These are phyloP conservation scores for Cheirogaleus medius DNA, from an alignment of 2,113 vertebrate species.

Conservation along the genomic window DNA sequence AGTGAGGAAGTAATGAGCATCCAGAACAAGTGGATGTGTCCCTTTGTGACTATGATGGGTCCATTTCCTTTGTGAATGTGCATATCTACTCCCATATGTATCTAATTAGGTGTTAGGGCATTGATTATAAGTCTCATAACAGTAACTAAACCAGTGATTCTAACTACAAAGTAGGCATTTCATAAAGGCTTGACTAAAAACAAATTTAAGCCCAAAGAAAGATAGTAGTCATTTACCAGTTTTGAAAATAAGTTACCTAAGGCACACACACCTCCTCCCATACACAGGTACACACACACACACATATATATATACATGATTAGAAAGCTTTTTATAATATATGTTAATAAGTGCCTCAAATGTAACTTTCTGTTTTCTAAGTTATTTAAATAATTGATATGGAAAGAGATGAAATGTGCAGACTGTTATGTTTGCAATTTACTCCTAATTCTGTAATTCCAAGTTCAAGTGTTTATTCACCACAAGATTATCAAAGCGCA, in stretches of 20 bases:
- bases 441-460: constrained; percentile 22
- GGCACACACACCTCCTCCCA: too few species aligned
- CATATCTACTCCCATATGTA: not conserved
- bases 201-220: not conserved
- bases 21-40: not conserved
- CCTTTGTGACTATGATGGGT: not conserved
- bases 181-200: not conserved
- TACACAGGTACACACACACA: too few species aligned
- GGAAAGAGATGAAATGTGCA: not conserved
- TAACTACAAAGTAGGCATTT: not conserved
- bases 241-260: not conserved
- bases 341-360: not conserved
- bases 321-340: not conserved
- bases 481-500: not conserved
- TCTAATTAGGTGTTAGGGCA: not conserved
- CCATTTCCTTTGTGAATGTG: not conserved
- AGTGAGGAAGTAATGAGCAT: not conserved
- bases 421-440: not conserved
- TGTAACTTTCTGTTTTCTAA: not conserved
- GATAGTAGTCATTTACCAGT: not conserved
- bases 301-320: not conserved
- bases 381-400: not conserved
- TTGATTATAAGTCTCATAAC: not conserved
- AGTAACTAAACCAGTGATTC: not conserved
- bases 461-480: not conserved